phyloP scores from a whole-genome alignment of 2,797 vertebrate species.

The Nothura maculosa region DNA sequence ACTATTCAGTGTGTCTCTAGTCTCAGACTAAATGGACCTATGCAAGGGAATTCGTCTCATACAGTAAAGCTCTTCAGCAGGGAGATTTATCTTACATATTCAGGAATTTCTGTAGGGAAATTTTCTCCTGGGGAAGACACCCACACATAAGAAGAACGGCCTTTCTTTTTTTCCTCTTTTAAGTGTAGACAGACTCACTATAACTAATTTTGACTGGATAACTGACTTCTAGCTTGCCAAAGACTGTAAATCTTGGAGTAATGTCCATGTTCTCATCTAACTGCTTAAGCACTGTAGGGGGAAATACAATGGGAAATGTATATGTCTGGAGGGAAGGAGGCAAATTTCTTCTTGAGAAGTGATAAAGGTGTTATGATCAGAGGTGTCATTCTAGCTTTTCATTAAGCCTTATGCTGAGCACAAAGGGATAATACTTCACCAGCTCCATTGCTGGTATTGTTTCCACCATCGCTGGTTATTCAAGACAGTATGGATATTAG shows the following conservation, averaged over 20 bases:
- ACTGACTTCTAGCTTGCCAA: neutral
- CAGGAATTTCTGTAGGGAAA: constrained; percentile 25
- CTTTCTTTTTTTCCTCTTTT: constrained; percentile 18
- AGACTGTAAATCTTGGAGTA: neutral
- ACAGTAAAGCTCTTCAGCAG: neutral
- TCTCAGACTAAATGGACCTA: neutral
- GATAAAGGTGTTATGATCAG: neutral
- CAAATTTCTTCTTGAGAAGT: constrained; percentile 21
- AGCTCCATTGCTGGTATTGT: constrained; percentile 17
- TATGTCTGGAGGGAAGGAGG: neutral
- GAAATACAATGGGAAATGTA: neutral
- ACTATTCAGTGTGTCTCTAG: neutral
- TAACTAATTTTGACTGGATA: constrained; percentile 6
- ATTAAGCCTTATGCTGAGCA: neutral
- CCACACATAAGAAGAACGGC: constrained; percentile 6
- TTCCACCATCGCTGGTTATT: constrained; percentile 7
- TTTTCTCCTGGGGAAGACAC: constrained; percentile 14
- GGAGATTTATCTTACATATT: neutral
- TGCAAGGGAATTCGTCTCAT: neutral
- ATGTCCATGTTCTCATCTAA: neutral
- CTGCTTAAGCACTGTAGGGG: neutral
- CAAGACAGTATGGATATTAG: neutral
- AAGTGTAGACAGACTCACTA: neutral
- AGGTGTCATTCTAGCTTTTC: constrained; percentile 6
- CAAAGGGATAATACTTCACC: neutral